These are phyloP conservation scores for Pollimyrus isidori DNA, from an alignment of 2,113 vertebrate species.

Conservation along the genomic window DNA sequence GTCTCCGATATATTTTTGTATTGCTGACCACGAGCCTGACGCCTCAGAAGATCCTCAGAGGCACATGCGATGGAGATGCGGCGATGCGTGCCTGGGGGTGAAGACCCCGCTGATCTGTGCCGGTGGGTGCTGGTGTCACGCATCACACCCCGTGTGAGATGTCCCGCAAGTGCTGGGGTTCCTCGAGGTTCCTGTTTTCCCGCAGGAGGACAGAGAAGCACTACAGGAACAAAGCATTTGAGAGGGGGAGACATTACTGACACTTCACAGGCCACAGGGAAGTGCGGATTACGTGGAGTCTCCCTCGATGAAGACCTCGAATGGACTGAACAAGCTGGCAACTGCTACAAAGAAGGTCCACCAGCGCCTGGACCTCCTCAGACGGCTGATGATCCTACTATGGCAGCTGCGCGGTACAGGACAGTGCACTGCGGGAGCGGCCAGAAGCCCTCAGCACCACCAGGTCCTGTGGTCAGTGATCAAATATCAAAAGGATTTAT, in stretches of 20 bases:
- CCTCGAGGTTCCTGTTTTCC: background rate
- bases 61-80: conserved; percentile 57
- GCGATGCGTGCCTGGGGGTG: conserved; percentile 48
- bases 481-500: too few relatives aligned
- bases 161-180: background rate
- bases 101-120: conserved; percentile 50
- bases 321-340: background rate
- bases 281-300: background rate
- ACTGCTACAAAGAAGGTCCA: background rate
- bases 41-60: conserved; percentile 51
- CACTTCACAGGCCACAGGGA: conserved; percentile 58
- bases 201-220: conserved; percentile 51
- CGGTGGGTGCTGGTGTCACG: conserved; percentile 28
- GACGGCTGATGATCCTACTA: background rate
- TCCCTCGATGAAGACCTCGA: background rate
- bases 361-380: too few relatives aligned
- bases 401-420: background rate
- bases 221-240: conserved; percentile 49
- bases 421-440: background rate
- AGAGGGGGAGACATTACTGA: conserved; percentile 52
- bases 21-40: conserved; percentile 38
- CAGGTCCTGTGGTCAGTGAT: too few relatives aligned
- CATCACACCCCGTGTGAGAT: background rate
- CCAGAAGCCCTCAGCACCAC: background rate
- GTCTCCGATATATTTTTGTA: conserved; percentile 57